These are phyloP conservation scores for Drosophila pruinosa DNA, from an alignment of 1,140 invertebrate genomes.

Conservation along the genomic window DNA sequence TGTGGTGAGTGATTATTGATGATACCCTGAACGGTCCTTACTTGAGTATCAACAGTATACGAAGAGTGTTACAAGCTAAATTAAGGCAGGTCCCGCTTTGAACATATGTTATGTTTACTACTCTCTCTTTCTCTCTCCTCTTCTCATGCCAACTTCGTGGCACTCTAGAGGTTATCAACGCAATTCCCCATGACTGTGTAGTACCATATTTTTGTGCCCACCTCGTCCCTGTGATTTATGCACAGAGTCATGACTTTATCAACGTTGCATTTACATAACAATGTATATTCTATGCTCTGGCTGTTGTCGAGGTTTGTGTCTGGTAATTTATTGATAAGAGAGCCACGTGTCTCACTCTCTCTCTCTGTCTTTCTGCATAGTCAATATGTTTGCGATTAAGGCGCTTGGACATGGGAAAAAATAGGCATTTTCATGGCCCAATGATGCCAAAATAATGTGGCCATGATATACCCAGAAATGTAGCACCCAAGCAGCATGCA, in stretches of 20 bases:
- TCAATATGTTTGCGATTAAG: slow-evolving; percentile 74
- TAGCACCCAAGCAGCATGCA: not conserved
- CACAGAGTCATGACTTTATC: slow-evolving; percentile 59
- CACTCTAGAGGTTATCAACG: not conserved
- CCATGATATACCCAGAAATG: slow-evolving; percentile 4
- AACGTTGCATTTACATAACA: slow-evolving; percentile 65
- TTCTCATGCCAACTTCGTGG: not conserved
- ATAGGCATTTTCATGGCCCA: slow-evolving; percentile 67
- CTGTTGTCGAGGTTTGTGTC: slow-evolving; percentile 21
- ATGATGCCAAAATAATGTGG: slow-evolving; percentile 63
- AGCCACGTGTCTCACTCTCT: slow-evolving; percentile 22
- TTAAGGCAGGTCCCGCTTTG: too few species aligned
- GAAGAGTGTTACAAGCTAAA: too few species aligned
- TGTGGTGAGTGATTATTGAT: too few species aligned
- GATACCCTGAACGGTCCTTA: too few species aligned
- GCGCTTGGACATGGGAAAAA: slow-evolving; percentile 36
- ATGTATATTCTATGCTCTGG: slow-evolving; percentile 41
- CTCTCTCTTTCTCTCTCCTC: too few species aligned
- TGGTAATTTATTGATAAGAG: slow-evolving; percentile 76
- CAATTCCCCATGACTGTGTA: not conserved
- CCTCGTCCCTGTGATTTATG: slow-evolving; percentile 53
- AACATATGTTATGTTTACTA: not conserved
- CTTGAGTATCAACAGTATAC: too few species aligned
- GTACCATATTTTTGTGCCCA: not conserved
- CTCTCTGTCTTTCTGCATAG: slow-evolving; percentile 3